Conservation (phyloP, 1,140 invertebrate genomes). For the Lethocerus indicus region DNA sequence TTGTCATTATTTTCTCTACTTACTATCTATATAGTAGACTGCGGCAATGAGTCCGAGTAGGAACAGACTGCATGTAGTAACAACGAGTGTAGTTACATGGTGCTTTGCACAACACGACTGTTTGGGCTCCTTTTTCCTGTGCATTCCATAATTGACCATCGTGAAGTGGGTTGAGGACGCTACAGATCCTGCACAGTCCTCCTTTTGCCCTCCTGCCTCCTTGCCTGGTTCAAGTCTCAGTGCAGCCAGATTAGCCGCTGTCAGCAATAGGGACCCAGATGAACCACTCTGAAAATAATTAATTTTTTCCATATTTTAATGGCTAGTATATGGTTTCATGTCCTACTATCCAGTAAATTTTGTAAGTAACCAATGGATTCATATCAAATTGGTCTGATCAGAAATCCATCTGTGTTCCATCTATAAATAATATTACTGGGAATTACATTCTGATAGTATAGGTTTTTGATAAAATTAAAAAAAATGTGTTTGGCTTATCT, state of each 20-base stretch:
- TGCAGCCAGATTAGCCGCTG: slow-evolving; percentile 51
- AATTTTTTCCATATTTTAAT: too few species aligned
- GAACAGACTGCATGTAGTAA: slow-evolving; percentile 60
- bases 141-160: slow-evolving; percentile 56
- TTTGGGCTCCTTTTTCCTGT: slow-evolving; percentile 22
- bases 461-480: neutral
- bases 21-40: slow-evolving; percentile 38
- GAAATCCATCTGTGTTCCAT: too few species aligned
- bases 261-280: slow-evolving; percentile 56
- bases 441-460: too few species aligned
- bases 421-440: too few species aligned
- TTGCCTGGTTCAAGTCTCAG: slow-evolving; percentile 36
- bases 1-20: too few species aligned
- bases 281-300: slow-evolving; percentile 50
- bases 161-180: slow-evolving; percentile 74
- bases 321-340: too few species aligned
- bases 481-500: too few species aligned
- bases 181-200: slow-evolving; percentile 45
- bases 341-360: too few species aligned
- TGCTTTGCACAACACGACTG: slow-evolving; percentile 46
- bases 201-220: slow-evolving; percentile 23
- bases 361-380: too few species aligned
- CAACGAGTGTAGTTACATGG: slow-evolving; percentile 57
- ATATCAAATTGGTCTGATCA: too few species aligned
- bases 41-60: slow-evolving; percentile 55